phyloP scores from a whole-genome alignment of 2,797 vertebrate genomes.

The Rhinogobio ventralis region DNA sequence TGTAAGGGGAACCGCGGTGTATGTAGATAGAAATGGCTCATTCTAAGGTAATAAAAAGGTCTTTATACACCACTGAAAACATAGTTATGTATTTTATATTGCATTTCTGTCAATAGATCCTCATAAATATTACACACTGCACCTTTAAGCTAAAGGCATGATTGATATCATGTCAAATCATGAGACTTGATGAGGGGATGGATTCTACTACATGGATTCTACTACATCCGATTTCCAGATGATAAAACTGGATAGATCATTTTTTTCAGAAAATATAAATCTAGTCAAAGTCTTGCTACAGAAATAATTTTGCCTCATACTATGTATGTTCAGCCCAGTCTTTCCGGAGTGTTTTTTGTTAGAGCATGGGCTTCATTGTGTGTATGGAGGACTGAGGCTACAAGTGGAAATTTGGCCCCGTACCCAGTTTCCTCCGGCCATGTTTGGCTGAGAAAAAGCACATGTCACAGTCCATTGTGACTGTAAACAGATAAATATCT shows the following conservation, averaged over 20 bases:
- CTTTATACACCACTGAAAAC: too few relatives aligned
- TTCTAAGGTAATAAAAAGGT: too few relatives aligned
- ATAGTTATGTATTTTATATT: too few relatives aligned
- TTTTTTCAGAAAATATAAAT: not conserved
- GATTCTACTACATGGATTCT: not conserved
- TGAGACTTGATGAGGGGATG: not conserved
- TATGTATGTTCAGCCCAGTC: not conserved
- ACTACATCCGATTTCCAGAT: not conserved
- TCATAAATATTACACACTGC: too few relatives aligned
- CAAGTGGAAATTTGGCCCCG: conserved; percentile 80
- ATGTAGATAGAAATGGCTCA: too few relatives aligned
- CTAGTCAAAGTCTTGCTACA: not conserved
- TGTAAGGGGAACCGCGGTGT: too few relatives aligned
- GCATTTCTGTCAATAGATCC: too few relatives aligned
- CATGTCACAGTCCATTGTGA: conserved; percentile 73
- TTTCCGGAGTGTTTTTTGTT: conserved; percentile 6
- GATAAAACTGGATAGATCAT: not conserved
- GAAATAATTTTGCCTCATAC: not conserved
- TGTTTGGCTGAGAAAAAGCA: conserved; percentile 69
- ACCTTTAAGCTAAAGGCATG: not conserved
- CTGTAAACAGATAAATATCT: conserved; percentile 80
- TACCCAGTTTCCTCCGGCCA: conserved; percentile 74
- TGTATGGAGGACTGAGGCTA: conserved; percentile 49
- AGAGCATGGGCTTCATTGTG: conserved; percentile 50
- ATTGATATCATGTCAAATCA: not conserved